These are phyloP conservation scores for Hypanus sabinus DNA, from an alignment of 2,113 vertebrate species.

Conservation along the genomic window DNA sequence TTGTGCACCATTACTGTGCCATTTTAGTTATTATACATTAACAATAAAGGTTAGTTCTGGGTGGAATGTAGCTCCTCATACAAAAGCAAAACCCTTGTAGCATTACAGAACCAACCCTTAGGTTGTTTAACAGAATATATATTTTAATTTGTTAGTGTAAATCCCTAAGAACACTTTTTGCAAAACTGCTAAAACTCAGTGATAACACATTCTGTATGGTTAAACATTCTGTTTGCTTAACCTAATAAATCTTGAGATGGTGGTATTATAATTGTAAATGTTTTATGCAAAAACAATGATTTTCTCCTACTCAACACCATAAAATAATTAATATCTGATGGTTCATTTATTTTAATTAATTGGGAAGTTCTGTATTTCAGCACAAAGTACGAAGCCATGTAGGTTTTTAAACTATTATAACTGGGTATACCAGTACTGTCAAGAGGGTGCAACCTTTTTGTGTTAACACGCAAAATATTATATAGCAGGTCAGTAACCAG, in stretches of 20 bases:
- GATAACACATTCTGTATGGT: neutral
- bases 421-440: neutral
- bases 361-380: neutral
- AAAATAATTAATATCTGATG: neutral
- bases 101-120: neutral
- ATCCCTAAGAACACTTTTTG: neutral
- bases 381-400: neutral
- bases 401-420: constrained; percentile 3
- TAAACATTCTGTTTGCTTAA: constrained; percentile 1
- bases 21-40: neutral
- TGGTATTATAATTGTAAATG: neutral
- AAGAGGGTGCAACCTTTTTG: constrained; percentile 8
- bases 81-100: neutral
- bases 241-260: neutral
- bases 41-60: neutral
- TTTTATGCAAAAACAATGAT: neutral
- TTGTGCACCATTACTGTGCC: neutral
- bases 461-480: constrained; percentile 27
- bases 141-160: neutral
- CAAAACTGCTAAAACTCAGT: neutral
- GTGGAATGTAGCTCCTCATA: neutral
- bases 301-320: neutral
- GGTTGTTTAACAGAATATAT: neutral
- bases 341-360: neutral
- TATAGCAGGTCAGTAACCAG: constrained; percentile 25